Evolutionary conservation across 2,113 vertebrate species (phyloP), one percentile per base, ranked within the genome.

Genomic region (Megaleporinus macrocephalus): DNA sequence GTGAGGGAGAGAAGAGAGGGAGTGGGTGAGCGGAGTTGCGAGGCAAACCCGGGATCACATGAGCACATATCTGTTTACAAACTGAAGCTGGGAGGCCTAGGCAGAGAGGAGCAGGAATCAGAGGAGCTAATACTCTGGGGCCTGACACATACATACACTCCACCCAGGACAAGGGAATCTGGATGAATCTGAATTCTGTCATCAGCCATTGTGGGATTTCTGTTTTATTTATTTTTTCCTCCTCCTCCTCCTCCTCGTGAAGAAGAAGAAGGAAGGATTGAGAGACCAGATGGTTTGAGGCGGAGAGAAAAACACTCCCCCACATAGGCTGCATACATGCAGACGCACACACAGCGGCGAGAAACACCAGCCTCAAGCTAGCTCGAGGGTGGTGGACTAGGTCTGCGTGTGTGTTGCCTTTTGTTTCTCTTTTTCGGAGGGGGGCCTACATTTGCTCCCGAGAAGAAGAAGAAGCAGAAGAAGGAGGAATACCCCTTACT

Each of bases 21-120:
- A 84, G 85, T 90, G 84, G 80, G 86, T 87, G 89, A 89, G 85
- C 86, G 91, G 94, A 91, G 91, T 93, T 93, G 92, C 94, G 93
- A 95, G 94, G 94, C 94, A 94, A 94, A 93, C 92, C 91, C 87
- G 86, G 88, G 92, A 91, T 95, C 94, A 95, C 93, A 93, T 95
- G 94, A 94, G 92, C 93, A 89, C 49, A 89, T 93, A 93, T 94
- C 92, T 95, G 94, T 95, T 95, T 95, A 95, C 94, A 95, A 95
- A 94, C 93, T 92, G 90, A 89, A 87, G 92, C 91, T 89, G 88
- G 90, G 86, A 85, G 71, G 69, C 65, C 29, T 72, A 72, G 76
- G 90, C 86, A 89, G 89, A 89, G 83, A 85, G 80, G 74, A 86
- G 84, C 78, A 36, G 66, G 84, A 87, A 55, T 77, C 81, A 70